Evolutionary conservation across 2,797 vertebrate species (phyloP), one percentile per base, ranked within the genome.

Genomic region (Semaprochilodus insignis): DNA sequence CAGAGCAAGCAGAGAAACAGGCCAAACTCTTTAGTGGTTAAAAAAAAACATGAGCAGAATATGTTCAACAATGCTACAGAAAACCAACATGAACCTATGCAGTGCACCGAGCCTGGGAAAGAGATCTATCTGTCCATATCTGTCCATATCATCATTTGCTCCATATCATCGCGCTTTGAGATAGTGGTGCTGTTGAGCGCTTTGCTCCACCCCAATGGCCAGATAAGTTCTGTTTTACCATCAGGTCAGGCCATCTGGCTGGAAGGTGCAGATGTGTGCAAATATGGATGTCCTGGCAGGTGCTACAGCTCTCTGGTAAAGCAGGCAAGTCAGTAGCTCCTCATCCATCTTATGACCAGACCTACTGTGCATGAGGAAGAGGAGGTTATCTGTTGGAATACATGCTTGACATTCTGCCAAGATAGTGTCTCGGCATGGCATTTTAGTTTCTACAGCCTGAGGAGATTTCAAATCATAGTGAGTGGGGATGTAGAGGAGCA

Each of bases 201-300:
- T 76, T 90, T 88, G 90, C 77, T 83, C 83, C 89, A 84, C 83
- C 83, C 82, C 71, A 91, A 88, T 87, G 82, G 19, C 63, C 88
- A 91, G 93, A 93, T 93, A 92, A 89, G 89, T 79, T 76, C 27
- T 75, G 85, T 87, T 90, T 90, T 90, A 92, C 88, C 78, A 83
- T 88, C 88, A 91, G 90, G 76, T 88, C 87, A 89, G 83, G 85
- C 89, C 92, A 92, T 94, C 92, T 93, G 40, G 66, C 67, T 63
- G 25, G 78, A 88, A 75, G 59, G 84, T 54, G 81, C 87, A 19
- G 91, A 90, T 85, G 80, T 77, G 52, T 60, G 82, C 84, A 85
- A 90, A 89, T 84, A 86, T 83, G 82, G 85, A 72, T 86, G 7
- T 77, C 70, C 5, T 63, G 3, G 79, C 71, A 78, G 74, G 76